Conservation (phyloP, 1,140 invertebrate genomes). For the Aphelinus atriplicis region DNA sequence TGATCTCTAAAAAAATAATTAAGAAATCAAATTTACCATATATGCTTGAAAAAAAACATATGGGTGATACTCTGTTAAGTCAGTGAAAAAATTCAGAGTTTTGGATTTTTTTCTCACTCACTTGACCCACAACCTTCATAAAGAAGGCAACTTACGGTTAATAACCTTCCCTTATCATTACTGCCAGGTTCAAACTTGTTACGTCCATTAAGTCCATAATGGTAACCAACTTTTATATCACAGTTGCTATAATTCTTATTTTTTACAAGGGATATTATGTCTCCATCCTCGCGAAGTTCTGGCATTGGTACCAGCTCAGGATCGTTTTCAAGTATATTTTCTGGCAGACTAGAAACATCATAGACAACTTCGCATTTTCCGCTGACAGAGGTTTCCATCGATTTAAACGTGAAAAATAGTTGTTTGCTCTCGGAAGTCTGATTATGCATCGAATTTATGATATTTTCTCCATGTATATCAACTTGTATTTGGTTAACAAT, state of each 20-base stretch:
- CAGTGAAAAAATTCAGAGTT: too few species aligned
- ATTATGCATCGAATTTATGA: slow-evolving; percentile 61
- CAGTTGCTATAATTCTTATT: slow-evolving; percentile 72
- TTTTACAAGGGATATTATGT: slow-evolving; percentile 71
- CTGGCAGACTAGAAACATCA: slow-evolving; percentile 69
- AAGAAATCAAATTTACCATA: slow-evolving; percentile 27
- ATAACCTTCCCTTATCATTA: slow-evolving; percentile 32
- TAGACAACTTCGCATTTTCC: slow-evolving; percentile 75
- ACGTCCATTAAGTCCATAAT: slow-evolving; percentile 68
- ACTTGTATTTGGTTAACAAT: slow-evolving; percentile 73
- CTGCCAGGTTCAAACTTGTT: slow-evolving; percentile 66
- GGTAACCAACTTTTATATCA: slow-evolving; percentile 68
- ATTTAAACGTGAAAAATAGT: slow-evolving; percentile 68
- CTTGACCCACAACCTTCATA: too few species aligned
- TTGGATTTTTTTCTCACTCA: too few species aligned
- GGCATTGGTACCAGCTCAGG: slow-evolving; percentile 67
- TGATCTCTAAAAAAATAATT: slow-evolving; percentile 52
- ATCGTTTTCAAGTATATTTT: slow-evolving; percentile 58
- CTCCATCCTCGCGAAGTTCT: slow-evolving; percentile 58
- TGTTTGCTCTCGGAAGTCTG: slow-evolving; percentile 63
- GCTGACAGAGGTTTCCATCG: slow-evolving; percentile 75
- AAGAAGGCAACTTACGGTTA: slow-evolving; percentile 53
- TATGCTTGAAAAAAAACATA: background rate
- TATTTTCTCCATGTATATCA: slow-evolving; percentile 67
- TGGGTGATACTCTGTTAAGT: too few species aligned